phyloP scores from a whole-genome alignment of 2,113 vertebrate species.

The Pollimyrus isidori region DNA sequence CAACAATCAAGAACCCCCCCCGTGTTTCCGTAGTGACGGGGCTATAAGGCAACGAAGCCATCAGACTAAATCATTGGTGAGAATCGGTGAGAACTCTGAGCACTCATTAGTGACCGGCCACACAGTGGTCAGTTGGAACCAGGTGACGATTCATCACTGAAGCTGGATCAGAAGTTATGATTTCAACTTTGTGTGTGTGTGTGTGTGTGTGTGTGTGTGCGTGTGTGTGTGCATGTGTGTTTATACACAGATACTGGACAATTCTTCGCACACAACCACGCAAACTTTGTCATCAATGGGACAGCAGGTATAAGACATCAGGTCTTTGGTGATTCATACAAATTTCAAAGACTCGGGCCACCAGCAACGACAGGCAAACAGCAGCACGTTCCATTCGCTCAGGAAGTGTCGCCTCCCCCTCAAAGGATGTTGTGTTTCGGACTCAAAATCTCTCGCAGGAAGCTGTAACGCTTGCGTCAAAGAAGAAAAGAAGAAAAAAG shows the following conservation, averaged over 20 bases:
- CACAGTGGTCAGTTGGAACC: neutral
- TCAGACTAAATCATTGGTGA: conserved; percentile 30
- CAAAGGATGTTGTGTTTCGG: conserved; percentile 35
- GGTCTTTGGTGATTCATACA: conserved; percentile 95
- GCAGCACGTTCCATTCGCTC: conserved; percentile 72
- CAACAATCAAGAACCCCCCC: conserved; percentile 25
- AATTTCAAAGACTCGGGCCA: conserved; percentile 60
- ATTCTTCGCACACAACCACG: conserved; percentile 39
- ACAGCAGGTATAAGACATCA: conserved; percentile 67
- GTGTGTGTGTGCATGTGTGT: conserved; percentile 22
- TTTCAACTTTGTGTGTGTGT: conserved; percentile 20
- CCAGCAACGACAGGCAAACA: conserved; percentile 55
- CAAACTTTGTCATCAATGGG: conserved; percentile 45
- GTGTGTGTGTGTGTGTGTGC: conserved; percentile 32
- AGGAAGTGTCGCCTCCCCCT: conserved; percentile 37
- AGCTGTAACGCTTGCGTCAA: neutral
- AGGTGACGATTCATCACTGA: neutral
- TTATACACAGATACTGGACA: conserved; percentile 45
- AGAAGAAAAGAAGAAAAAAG: neutral
- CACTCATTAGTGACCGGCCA: neutral
- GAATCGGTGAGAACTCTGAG: neutral
- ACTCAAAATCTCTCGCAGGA: conserved; percentile 2
- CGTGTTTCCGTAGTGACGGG: conserved; percentile 27
- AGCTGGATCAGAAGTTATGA: conserved; percentile 33
- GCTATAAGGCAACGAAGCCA: conserved; percentile 3